Base-by-base conservation (phyloP, 2,888 invertebrate species). In the Troides helena region DNA sequence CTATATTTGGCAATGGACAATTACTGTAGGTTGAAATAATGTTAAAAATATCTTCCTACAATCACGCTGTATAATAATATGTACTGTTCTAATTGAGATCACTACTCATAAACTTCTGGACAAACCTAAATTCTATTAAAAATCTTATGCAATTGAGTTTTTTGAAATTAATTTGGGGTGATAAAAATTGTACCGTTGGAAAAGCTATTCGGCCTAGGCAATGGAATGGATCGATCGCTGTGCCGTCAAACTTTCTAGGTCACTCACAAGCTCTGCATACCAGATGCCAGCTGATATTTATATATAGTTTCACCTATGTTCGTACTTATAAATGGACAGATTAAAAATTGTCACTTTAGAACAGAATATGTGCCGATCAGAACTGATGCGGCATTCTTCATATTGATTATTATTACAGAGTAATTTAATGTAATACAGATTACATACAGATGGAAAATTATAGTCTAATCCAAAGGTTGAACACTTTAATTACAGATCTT, bases 241-340 rank as follows among this genome's bases (percentile, higher is more conserved):
- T 76, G 75, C 75, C 71, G 82, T 82, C 81, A 61, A 62, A 70
- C 78, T 85, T 87, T 89, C 84, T 88, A 87, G 89, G 88, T 86
- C 87, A 73, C 57, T 67, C 53, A 43, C 69, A 70, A 63, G 21
- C 50, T 70, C 58, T 39, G 70, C 66, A 65, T 69, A 63, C 66
- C 65, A 57, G 61, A 65, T 66, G 70, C 59, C 21, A 25, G 25
- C 2, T 62, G 60, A 59, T 36, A 46, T 62, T 61, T 43, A 39
- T 53, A n/a, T 53, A 53, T 53, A 53, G 18, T 53, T 53, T 53
- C 53, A 53, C n/a, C 53, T 53, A 53, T 53, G 18, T 46, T 46
- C 14, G 46, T n/a, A n/a, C 18, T 8, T 18, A n/a, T 53, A 53
- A n/a, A 53, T 18, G 8, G 18, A 12, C 14, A 50, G 5, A 53